Conservation (phyloP, 2,113 vertebrate species). For the Peucedramus taeniatus region DNA sequence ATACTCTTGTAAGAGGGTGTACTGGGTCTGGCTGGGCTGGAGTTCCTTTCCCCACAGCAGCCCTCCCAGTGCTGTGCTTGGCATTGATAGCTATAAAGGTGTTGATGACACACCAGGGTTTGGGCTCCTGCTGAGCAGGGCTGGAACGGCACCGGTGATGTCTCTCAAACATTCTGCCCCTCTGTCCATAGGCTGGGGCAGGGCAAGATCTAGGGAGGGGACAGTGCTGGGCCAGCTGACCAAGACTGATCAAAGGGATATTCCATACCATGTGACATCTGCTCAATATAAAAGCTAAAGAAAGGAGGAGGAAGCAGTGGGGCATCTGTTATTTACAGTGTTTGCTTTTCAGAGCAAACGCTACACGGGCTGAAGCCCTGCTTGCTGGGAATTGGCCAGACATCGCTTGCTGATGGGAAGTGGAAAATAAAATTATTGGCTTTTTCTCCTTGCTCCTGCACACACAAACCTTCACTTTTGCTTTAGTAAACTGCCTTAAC, state of each 20-base stretch:
- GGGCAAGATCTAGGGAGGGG: not conserved
- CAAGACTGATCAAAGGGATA: not conserved
- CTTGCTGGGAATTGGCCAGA: fast-evolving
- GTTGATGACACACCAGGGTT: not conserved
- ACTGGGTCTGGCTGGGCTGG: not conserved
- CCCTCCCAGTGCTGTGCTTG: not conserved
- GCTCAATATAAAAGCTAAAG: not conserved
- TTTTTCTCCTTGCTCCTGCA: not conserved
- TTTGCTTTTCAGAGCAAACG: fast-evolving
- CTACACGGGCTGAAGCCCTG: fast-evolving
- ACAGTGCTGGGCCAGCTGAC: not conserved
- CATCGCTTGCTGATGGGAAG: fast-evolving
- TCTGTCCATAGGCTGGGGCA: not conserved
- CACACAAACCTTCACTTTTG: fast-evolving
- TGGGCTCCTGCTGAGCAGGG: not conserved
- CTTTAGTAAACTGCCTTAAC: not conserved
- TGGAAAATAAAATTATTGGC: not conserved
- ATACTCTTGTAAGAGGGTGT: not conserved
- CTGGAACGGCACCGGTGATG: fast-evolving
- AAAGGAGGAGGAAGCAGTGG: fast-evolving
- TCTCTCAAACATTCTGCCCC: not conserved
- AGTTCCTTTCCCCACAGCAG: not conserved
- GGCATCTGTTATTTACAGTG: no score
- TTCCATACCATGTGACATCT: not conserved
- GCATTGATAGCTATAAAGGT: not conserved